Percentiles rank a stretch among this genome's conserved stretches.
These are phyloP conservation scores for Eleginops maclovinus DNA, from an alignment of 2,113 vertebrate species.

Conservation along the genomic window DNA sequence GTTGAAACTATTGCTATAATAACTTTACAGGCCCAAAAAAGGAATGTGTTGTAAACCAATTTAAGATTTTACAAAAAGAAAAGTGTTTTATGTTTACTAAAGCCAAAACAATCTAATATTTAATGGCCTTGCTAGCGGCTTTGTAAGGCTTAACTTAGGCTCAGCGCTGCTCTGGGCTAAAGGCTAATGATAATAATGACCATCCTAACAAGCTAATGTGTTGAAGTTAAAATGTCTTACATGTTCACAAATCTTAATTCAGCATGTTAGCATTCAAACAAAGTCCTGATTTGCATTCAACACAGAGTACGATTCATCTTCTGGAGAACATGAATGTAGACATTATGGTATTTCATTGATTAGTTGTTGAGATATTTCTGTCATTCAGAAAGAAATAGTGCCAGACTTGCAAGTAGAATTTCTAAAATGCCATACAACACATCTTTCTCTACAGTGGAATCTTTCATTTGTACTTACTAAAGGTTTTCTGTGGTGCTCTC, in stretches of 20 bases:
- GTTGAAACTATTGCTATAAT: not conserved
- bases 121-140: not conserved
- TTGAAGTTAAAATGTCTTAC: not conserved
- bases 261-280: not conserved
- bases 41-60: not conserved
- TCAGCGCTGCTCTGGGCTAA: not conserved
- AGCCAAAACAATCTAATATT: not conserved
- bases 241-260: not conserved
- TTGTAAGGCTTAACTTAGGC: not conserved
- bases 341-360: not conserved
- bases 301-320: not conserved
- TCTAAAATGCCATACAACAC: not conserved
- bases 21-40: not conserved
- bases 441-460: not conserved
- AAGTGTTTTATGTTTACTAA: not conserved
- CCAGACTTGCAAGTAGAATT: too few relatives aligned
- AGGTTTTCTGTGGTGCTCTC: slow-evolving; percentile 83
- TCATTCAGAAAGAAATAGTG: not conserved
- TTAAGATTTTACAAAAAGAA: not conserved
- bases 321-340: not conserved
- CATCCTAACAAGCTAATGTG: not conserved
- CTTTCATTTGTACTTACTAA: slow-evolving; percentile 84
- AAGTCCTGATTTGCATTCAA: not conserved
- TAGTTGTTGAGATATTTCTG: not conserved
- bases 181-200: not conserved